A percentile compares a stretch with the other conserved stretches of the same genome.
These are phyloP conservation scores for Delphinus delphis DNA, from an alignment of 2,113 vertebrate genomes.

Conservation along the genomic window DNA sequence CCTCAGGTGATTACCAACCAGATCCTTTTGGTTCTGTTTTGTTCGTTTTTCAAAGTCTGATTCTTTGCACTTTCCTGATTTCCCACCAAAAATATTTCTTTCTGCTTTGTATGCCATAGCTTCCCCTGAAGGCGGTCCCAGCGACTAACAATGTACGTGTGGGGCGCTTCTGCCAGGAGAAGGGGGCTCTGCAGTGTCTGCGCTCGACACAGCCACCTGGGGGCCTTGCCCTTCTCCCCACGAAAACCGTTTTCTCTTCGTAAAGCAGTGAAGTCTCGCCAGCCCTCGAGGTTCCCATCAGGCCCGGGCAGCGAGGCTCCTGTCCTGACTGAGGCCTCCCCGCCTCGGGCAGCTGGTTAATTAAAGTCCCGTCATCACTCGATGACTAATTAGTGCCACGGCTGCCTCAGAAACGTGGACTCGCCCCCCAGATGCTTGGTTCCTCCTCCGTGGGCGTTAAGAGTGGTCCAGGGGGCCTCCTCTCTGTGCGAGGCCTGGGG, in stretches of 20 bases:
- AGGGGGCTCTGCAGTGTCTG: accelerated
- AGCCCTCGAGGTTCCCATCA: accelerated
- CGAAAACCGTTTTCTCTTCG: not conserved
- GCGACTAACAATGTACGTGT: accelerated
- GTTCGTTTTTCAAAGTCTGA: not conserved
- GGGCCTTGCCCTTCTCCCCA: not conserved
- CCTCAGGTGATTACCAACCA: not conserved
- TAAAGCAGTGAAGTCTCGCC: not conserved
- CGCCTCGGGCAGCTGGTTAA: too few relatives aligned
- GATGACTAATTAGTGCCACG: accelerated
- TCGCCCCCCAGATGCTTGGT: accelerated
- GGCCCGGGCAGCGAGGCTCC: not conserved
- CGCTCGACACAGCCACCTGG: accelerated
- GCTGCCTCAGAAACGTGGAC: not conserved
- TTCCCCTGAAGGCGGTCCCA: accelerated
- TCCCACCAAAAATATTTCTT: not conserved
- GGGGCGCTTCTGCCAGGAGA: accelerated
- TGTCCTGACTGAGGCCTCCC: accelerated
- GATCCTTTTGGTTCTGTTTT: too few relatives aligned
- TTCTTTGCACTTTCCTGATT: not conserved
- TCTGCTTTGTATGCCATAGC: accelerated
- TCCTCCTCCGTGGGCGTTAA: accelerated
- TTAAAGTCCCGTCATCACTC: not conserved
- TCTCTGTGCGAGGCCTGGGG: accelerated
- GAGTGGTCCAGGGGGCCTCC: accelerated